A percentile compares a stretch with the other conserved stretches of the same genome.
phyloP scores from a whole-genome alignment of 2,888 invertebrate species.

The Synergus itoensis region DNA sequence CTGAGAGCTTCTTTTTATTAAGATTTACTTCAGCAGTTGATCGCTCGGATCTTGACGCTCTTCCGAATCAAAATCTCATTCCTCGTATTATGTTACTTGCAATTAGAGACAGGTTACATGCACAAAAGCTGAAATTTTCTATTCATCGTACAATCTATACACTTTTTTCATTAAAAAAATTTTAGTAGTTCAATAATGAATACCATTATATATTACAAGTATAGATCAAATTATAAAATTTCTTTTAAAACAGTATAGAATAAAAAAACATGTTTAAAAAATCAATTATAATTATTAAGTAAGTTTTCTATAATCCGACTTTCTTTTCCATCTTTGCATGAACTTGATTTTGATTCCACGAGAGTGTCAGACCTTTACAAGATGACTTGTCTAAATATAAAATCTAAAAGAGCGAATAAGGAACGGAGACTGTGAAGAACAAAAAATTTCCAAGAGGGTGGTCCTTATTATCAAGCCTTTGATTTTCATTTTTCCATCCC shows the following conservation, averaged over 20 bases:
- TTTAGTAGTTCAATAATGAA: background rate
- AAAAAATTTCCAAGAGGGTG: background rate
- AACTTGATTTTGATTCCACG: background rate
- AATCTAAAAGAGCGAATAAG: background rate
- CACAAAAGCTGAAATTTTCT: background rate
- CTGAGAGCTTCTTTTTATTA: constrained; percentile 52
- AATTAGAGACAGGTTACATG: background rate
- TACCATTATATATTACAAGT: background rate
- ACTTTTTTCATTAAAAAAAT: background rate
- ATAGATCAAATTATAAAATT: background rate
- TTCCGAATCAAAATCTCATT: background rate
- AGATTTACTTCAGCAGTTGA: constrained; percentile 25
- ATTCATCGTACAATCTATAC: background rate
- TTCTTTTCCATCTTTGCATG: too few relatives aligned
- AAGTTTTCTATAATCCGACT: too few relatives aligned
- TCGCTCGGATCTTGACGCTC: constrained; percentile 34
- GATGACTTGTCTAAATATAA: background rate
- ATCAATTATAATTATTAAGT: too few relatives aligned
- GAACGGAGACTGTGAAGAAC: constrained; percentile 1
- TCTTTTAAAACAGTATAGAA: background rate
- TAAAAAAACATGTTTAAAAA: background rate
- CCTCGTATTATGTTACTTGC: background rate
- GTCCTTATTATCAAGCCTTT: constrained; percentile 1
- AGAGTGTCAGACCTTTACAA: background rate
- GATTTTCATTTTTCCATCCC: background rate